Evolutionary conservation across 2,797 vertebrate genomes (phyloP).

Genomic region (Tangara arthus): DNA sequence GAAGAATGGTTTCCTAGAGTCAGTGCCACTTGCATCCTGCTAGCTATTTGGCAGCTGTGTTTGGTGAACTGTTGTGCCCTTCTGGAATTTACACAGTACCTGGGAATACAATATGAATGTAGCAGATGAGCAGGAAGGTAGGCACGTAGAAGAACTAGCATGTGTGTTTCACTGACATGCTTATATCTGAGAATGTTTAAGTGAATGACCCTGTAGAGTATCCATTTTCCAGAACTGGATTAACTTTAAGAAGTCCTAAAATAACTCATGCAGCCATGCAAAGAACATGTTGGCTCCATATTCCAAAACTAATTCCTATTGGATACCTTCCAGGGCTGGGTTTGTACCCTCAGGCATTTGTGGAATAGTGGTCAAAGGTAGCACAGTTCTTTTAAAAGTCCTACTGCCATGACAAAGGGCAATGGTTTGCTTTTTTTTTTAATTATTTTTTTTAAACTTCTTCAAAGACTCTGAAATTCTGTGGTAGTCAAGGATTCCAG

Average conservation of each 20-base stretch:
- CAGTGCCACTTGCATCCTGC: neutral
- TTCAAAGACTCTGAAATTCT: neutral
- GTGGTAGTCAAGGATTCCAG: neutral
- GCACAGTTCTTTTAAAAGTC: neutral
- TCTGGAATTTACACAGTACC: neutral
- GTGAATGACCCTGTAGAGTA: neutral
- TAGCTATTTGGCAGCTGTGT: neutral
- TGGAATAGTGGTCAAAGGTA: slow-evolving; percentile 60
- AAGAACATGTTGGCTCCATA: slow-evolving; percentile 1
- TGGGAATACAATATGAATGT: neutral
- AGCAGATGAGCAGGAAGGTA: neutral
- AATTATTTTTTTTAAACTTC: neutral
- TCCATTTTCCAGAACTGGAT: neutral
- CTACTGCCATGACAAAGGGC: neutral
- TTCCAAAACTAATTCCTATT: slow-evolving; percentile 47
- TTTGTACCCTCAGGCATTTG: slow-evolving; percentile 46
- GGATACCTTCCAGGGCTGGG: slow-evolving; percentile 33
- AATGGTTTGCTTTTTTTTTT: neutral
- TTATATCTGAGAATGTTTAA: neutral
- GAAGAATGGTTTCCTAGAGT: slow-evolving; percentile 44
- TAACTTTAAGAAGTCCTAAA: slow-evolving; percentile 46
- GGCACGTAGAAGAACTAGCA: neutral
- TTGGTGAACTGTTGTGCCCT: neutral
- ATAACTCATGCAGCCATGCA: slow-evolving; percentile 31
- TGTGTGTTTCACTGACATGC: neutral